Evolutionary conservation across 2,797 vertebrate species (phyloP).

Genomic region (Neostethus bicornis): DNA sequence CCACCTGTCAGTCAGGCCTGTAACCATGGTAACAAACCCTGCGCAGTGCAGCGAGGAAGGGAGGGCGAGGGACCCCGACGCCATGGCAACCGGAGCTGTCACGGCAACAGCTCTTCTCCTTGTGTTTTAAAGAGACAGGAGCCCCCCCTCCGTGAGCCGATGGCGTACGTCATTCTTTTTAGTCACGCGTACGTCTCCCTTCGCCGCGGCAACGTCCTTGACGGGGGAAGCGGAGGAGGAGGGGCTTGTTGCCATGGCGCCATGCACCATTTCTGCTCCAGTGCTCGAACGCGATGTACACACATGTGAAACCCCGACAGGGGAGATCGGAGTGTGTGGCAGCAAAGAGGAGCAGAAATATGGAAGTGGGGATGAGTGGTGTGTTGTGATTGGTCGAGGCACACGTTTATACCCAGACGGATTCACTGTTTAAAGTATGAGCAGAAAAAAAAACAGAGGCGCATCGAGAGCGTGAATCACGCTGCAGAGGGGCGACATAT

Average conservation of each 20-base stretch:
- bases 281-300: constrained; percentile 41
- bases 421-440: too few species aligned
- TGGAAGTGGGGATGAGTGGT: too few species aligned
- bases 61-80: constrained; percentile 53
- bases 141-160: constrained; percentile 52
- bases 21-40: constrained; percentile 76
- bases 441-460: too few species aligned
- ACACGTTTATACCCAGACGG: too few species aligned
- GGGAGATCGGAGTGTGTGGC: too few species aligned
- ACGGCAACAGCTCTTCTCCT: constrained; percentile 61
- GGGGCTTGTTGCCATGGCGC: constrained; percentile 69
- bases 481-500: constrained; percentile 8
- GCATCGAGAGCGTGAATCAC: constrained; percentile 7
- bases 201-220: constrained; percentile 64
- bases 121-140: constrained; percentile 72
- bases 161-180: constrained; percentile 70
- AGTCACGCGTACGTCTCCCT: constrained; percentile 61
- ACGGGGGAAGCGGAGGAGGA: constrained; percentile 50
- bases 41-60: constrained; percentile 71
- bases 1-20: constrained; percentile 80
- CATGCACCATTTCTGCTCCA: constrained; percentile 59
- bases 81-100: constrained; percentile 81
- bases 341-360: too few species aligned
- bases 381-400: too few species aligned
- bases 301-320: constrained; percentile 41